Evolutionary conservation across 1,140 invertebrate species (phyloP).

Genomic region (Drosophila subobscura): DNA sequence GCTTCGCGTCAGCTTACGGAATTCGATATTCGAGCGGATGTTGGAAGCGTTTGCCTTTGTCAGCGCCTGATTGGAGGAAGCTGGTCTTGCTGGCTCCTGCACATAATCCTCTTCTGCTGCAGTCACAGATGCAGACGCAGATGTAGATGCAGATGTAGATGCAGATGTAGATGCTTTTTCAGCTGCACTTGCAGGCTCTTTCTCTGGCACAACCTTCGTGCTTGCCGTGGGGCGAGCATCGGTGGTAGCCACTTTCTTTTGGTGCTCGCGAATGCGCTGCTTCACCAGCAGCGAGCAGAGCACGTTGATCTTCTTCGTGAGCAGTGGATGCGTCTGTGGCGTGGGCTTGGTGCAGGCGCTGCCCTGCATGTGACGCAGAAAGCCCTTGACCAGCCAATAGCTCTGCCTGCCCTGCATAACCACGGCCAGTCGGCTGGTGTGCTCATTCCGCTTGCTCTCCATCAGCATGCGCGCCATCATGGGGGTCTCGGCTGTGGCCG

Average conservation of each 20-base stretch:
- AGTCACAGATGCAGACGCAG: not conserved
- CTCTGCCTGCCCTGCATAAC: conserved; percentile 77
- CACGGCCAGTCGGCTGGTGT: conserved; percentile 65
- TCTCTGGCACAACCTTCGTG: no score
- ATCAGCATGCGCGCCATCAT: conserved; percentile 70
- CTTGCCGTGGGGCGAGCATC: no score
- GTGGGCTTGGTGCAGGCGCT: conserved; percentile 76
- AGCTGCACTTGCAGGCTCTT: no score
- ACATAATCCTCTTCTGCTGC: no score
- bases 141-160: not conserved
- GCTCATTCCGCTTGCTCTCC: conserved; percentile 45
- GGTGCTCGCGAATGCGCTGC: conserved; percentile 63
- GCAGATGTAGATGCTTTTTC: not conserved
- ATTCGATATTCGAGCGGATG: conserved; percentile 70
- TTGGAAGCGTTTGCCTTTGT: conserved; percentile 14
- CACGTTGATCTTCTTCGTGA: conserved; percentile 78
- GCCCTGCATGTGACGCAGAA: conserved; percentile 62
- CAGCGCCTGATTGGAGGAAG: no score
- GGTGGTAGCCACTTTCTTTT: conserved; percentile 22
- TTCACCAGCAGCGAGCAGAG: conserved; percentile 73
- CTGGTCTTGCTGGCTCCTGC: not conserved
- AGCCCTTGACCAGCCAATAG: conserved; percentile 77
- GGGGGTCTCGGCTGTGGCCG: conserved; percentile 30
- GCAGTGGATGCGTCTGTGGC: conserved; percentile 68
- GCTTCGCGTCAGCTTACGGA: conserved; percentile 56